Conservation (phyloP, 2,113 vertebrate genomes). For the Grammomys dolichurus region DNA sequence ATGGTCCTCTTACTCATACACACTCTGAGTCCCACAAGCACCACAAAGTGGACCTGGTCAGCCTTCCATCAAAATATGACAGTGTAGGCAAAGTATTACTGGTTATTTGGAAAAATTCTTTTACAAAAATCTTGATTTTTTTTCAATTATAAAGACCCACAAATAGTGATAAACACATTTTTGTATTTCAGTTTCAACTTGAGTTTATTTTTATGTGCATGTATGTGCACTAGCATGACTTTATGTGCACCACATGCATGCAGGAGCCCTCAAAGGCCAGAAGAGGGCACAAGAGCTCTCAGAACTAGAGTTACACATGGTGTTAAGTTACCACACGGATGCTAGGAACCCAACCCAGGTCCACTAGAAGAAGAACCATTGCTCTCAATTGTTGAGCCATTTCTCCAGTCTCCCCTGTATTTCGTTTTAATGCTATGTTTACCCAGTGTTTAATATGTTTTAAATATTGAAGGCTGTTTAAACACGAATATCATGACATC, state of each 20-base stretch:
- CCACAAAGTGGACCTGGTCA: not conserved
- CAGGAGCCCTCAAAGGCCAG: not conserved
- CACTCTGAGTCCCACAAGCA: not conserved
- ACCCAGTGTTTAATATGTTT: not conserved
- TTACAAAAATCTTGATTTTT: not conserved
- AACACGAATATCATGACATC: not conserved
- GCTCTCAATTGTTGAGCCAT: not conserved
- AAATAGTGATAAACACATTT: slow-evolving; percentile 44
- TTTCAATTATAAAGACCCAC: not conserved
- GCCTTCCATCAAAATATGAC: not conserved
- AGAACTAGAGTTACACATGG: not conserved
- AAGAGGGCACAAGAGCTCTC: not conserved
- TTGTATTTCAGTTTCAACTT: slow-evolving; percentile 4
- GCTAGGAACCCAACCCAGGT: not conserved
- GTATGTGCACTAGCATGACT: not conserved
- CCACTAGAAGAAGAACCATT: not conserved
- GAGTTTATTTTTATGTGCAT: not conserved
- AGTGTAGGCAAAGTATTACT: not conserved
- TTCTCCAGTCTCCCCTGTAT: not conserved
- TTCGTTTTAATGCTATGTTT: slow-evolving; percentile 11
- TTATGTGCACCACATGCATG: not conserved
- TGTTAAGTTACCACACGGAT: not conserved
- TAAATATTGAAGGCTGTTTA: slow-evolving; percentile 27
- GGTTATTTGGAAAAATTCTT: slow-evolving; percentile 17
- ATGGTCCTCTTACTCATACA: no score